Conservation (phyloP, 2,888 invertebrate genomes). For the Hyposoter dolosus region DNA sequence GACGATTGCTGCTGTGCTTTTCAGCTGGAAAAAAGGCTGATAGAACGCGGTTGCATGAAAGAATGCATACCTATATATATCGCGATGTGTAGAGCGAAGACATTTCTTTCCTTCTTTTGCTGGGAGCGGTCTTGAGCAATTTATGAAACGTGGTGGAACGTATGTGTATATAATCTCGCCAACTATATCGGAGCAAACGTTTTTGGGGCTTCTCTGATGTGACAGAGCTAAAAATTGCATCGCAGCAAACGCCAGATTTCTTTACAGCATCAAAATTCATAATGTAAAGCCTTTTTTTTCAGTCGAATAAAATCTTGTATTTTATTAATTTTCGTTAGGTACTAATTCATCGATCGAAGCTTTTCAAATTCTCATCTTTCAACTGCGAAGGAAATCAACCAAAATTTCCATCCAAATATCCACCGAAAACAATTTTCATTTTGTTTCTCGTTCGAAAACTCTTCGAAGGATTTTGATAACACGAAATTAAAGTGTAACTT, state of each 20-base stretch:
- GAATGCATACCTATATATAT: slow-evolving; percentile 9
- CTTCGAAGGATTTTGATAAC: background rate
- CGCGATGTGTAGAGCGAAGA: background rate
- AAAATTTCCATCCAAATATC: background rate
- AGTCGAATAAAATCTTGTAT: background rate
- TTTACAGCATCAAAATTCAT: background rate
- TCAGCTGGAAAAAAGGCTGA: slow-evolving; percentile 16
- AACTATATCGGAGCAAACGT: slow-evolving; percentile 32
- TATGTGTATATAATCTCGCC: slow-evolving; percentile 37
- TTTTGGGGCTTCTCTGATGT: slow-evolving; percentile 38
- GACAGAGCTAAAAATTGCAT: slow-evolving; percentile 5
- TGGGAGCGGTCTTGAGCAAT: slow-evolving; percentile 26
- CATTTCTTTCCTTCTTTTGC: slow-evolving; percentile 15
- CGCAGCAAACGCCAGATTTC: background rate
- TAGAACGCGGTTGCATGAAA: slow-evolving; percentile 8
- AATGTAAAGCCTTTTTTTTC: background rate
- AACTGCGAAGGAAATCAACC: background rate
- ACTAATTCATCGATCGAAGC: too few species aligned
- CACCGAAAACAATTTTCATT: background rate
- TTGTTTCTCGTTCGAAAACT: background rate
- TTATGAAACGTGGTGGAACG: slow-evolving; percentile 31
- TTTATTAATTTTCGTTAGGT: background rate
- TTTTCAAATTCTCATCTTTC: background rate
- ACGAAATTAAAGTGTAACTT: background rate
- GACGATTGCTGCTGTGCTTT: slow-evolving; percentile 49